Base-by-base conservation (phyloP, 2,888 invertebrate species). In the Pomacea canaliculata region DNA sequence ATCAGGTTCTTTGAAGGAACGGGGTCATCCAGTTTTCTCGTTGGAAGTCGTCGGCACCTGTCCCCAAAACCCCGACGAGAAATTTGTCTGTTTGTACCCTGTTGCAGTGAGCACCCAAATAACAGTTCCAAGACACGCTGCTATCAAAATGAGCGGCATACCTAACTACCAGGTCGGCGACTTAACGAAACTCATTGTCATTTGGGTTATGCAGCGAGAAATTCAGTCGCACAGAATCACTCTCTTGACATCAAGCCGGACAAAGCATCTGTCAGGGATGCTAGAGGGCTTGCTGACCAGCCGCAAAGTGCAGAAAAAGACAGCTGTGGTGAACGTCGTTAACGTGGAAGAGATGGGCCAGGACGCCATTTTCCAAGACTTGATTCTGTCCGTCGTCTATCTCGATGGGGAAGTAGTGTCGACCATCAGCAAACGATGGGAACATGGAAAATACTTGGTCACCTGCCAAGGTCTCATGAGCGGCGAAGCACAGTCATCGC, bases 161-260 rank as follows among this genome's bases (percentile, higher is more conserved):
- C 59, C 73, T n/a, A 76, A 76, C 70, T 79, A 79, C 59, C 71
- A 70, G 23, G 71, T 73, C 12, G 78, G 78, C 3, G 74, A 76
- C 48, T 67, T 76, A 9, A 71, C 76, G 19, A 70, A 73, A 66
- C 37, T 78, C 19, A 60, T 76, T 23, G n/a, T 67, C 10, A n/a
- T 78, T 48, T 78, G 78, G 78, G n/a, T 63, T 1, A 49, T 78
- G 59, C 76, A 78, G 16, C 49, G 10, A 3, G 60, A 72, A 66
- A 70, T 78, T n/a, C 49, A 60, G 49, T 73, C 76, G 13, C 51
- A 65, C 37, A 63, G 51, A 12, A 73, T 67, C 19, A 79, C 71
- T 59, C 76, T 79, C 49, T 51, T 79, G 23, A 73, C 73, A 10
- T 79, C 78, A 10, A 49, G 37, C 37, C 73, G 76, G 23, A 76